Conservation (phyloP, 92 coral and sea anemone genomes). For the Paramuricea clavata region DNA sequence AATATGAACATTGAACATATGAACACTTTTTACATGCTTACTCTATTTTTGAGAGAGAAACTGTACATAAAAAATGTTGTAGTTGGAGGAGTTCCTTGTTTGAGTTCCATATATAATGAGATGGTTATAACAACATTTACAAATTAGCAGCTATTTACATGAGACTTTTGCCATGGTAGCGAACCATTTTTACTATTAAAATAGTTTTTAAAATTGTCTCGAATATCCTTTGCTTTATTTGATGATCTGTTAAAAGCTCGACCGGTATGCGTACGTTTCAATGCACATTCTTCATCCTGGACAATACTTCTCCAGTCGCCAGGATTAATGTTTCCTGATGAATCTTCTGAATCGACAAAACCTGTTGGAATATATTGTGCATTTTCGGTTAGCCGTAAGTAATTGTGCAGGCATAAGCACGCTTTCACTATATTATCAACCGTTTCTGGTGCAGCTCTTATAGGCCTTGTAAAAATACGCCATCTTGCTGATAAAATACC, state of each 20-base stretch:
- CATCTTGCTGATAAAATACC: conserved; percentile 62
- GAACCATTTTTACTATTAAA: neutral
- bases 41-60: too few relatives aligned
- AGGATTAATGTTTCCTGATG: conserved; percentile 22
- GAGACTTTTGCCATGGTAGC: neutral
- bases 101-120: too few relatives aligned
- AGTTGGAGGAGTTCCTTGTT: too few relatives aligned
- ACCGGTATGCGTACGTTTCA: neutral
- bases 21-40: too few relatives aligned
- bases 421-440: neutral
- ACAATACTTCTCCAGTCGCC: conserved; percentile 39
- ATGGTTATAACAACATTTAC: too few relatives aligned
- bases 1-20: too few relatives aligned
- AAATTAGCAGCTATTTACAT: neutral
- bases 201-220: neutral
- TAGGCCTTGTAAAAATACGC: neutral
- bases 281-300: neutral
- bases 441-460: too few relatives aligned
- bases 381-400: conserved; percentile 33
- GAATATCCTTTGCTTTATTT: neutral
- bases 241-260: neutral
- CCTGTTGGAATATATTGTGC: conserved; percentile 35
- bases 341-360: conserved; percentile 47
- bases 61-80: too few relatives aligned
- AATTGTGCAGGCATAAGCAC: conserved; percentile 9